Base-by-base conservation (phyloP, 2,888 invertebrate genomes). In the Chrysotoxum bicinctum region DNA sequence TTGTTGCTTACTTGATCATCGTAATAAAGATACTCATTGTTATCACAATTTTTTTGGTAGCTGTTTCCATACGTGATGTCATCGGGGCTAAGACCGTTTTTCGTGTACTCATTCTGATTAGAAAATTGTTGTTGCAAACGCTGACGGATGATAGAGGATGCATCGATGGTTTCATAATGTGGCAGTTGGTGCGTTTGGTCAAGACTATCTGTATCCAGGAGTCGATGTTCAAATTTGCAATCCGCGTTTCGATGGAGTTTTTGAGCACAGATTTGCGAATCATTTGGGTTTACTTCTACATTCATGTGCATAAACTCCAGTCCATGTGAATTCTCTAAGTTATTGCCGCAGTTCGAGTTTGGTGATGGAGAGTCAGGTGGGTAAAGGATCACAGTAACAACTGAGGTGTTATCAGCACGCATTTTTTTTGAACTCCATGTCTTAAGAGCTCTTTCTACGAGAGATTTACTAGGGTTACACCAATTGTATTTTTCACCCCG, bases 391-490 rank as follows among this genome's bases (percentile, higher is more conserved):
- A 99, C 90, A 74, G 91, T 96, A 21, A 99, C 97, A 56, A 98
- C 98, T 14, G 98, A 98, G 0, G 98, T 98, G 91, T 99, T 99
- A 92, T 99, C 99, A 0, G 99, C 99, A 45, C 98, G 94, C 94
- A 98, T 95, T 90, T 96, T 94, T 7, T 97, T 96, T 60, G 94
- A 94, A 21, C 95, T 94, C 98, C 99, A 99, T 74, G 94, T 93
- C 87, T 96, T 96, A 64, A 96, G 93, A 62, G 96, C 98, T 89
- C 93, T 94, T 91, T 95, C 97, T 0, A 98, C 98, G 75, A 99
- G 93, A 88, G 96, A 95, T 90, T 98, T 97, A 69, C 98, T 98
- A 0, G 98, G 98, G 92, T 99, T 98, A 77, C 96, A 94, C 96
- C 97, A 97, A 19, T 88, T 87, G 1, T 87, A 83, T 0, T 87